Percentiles rank a stretch among this genome's conserved stretches.
phyloP scores from a whole-genome alignment of 2,797 vertebrate genomes.

The Periparus ater region DNA sequence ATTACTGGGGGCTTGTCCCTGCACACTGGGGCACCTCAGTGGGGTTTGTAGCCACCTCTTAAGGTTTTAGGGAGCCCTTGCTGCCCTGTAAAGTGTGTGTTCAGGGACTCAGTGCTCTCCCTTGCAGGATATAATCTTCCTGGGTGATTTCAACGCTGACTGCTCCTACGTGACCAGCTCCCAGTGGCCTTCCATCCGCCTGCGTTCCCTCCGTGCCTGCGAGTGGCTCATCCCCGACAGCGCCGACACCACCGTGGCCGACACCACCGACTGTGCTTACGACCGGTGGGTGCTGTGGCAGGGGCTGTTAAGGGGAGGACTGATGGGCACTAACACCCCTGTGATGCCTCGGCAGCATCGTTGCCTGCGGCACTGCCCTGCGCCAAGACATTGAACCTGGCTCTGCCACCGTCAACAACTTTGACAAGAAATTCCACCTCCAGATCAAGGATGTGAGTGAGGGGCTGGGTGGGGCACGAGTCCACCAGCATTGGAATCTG shows the following conservation, averaged over 20 bases:
- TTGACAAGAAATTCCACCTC: slow-evolving; percentile 75
- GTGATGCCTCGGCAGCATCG: slow-evolving; percentile 35
- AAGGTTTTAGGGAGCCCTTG: neutral
- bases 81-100: accelerated
- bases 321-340: accelerated
- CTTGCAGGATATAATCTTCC: slow-evolving; percentile 83
- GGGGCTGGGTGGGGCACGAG: neutral
- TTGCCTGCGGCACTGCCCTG: slow-evolving; percentile 78
- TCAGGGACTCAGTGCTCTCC: neutral
- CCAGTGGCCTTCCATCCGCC: slow-evolving; percentile 82
- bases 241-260: slow-evolving; percentile 82
- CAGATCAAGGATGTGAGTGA: slow-evolving; percentile 75
- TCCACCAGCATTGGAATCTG: neutral
- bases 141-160: slow-evolving; percentile 90
- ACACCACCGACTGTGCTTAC: slow-evolving; percentile 79
- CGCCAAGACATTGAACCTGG: neutral
- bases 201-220: slow-evolving; percentile 81
- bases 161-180: slow-evolving; percentile 81
- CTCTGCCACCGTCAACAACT: slow-evolving; percentile 80
- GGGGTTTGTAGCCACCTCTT: neutral
- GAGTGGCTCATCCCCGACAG: slow-evolving; percentile 85
- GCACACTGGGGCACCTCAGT: neutral
- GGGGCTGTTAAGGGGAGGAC: accelerated
- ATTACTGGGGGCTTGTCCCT: neutral
- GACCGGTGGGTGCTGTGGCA: slow-evolving; percentile 76